A percentile compares a stretch with the other conserved stretches of the same genome.
phyloP scores from a whole-genome alignment of 2,113 vertebrate genomes.

The Hydrochoerus hydrochaeris region DNA sequence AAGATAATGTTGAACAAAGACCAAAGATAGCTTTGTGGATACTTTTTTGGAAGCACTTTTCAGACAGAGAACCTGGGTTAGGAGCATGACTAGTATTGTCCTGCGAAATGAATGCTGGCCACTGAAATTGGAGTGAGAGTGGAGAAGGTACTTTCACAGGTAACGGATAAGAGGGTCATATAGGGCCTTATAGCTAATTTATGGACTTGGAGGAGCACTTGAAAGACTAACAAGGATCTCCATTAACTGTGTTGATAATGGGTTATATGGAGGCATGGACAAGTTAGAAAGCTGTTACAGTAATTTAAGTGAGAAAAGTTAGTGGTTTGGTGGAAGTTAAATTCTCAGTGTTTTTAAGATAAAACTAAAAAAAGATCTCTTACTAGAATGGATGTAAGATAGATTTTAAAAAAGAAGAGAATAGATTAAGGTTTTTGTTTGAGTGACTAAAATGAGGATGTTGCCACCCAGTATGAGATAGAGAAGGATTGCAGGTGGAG shows the following conservation, averaged over 20 bases:
- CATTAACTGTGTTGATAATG: constrained; percentile 10
- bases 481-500: background rate
- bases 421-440: background rate
- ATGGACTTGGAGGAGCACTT: background rate
- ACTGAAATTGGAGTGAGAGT: background rate
- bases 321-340: background rate
- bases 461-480: background rate
- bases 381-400: background rate
- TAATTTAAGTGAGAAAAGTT: constrained; percentile 9
- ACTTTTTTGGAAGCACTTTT: constrained; percentile 1
- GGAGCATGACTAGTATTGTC: background rate
- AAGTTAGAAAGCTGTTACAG: background rate
- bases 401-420: constrained; percentile 2
- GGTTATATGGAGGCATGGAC: background rate
- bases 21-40: background rate
- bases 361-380: background rate
- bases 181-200: background rate
- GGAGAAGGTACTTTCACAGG: background rate
- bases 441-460: background rate
- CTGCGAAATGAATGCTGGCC: background rate
- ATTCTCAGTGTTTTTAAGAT: constrained; percentile 30
- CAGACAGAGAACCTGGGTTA: background rate
- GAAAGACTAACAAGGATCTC: background rate
- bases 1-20: background rate
- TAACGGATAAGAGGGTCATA: background rate